Percentiles rank a stretch among this genome's conserved stretches.
Evolutionary conservation across 1,140 invertebrate genomes (phyloP).

Genomic region (Drosophila micromelanica): DNA sequence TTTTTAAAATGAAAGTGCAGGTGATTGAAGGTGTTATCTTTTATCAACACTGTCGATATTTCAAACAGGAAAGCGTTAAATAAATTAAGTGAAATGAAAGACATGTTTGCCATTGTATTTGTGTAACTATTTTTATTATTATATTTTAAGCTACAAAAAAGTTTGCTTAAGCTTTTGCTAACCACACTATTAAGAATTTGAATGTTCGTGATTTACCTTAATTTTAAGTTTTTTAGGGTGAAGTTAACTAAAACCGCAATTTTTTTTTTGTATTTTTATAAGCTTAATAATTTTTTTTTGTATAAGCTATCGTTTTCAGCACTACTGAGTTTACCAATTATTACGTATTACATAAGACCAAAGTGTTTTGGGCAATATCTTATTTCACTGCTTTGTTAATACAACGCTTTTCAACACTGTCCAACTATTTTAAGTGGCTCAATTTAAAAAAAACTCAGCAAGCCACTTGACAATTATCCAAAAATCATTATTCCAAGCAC

Average conservation of each 20-base stretch:
- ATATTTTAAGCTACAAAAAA: no score
- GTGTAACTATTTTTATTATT: no score
- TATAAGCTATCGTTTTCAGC: background rate
- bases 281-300: no score
- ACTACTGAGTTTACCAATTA: background rate
- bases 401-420: constrained; percentile 3
- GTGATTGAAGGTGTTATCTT: background rate
- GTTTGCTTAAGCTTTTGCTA: no score
- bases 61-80: no score
- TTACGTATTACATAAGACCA: background rate
- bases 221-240: no score
- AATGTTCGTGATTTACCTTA: no score
- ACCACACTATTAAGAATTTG: no score
- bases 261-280: no score
- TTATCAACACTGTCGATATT: background rate
- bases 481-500: constrained; percentile 41
- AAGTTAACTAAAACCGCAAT: no score
- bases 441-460: constrained; percentile 22
- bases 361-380: background rate
- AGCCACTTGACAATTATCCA: constrained; percentile 27
- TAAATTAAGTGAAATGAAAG: no score
- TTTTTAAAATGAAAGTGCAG: background rate
- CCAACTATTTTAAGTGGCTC: constrained; percentile 4
- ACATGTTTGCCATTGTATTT: no score
- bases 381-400: background rate